Evolutionary conservation across 1,140 invertebrate species (phyloP), one percentile per base, ranked within the genome.

Genomic region (Papilio polytes): DNA sequence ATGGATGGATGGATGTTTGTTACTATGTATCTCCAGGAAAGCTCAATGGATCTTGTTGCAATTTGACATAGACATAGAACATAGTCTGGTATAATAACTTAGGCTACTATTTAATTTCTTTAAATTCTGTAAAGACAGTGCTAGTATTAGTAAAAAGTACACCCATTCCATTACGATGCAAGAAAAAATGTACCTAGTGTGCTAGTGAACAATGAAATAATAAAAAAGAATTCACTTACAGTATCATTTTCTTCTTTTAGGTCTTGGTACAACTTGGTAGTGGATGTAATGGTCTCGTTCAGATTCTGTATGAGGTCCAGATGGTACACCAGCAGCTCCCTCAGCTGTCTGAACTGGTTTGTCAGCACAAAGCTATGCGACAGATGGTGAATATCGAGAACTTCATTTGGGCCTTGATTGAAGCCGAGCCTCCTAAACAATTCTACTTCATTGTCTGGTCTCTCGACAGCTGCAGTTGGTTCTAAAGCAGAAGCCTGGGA

Each of bases 191-290:
- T 13, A 48, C 12, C 56, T 26, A 22, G 20, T 20, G 10, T 26
- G 59, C 22, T 26, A 26, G 3, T 26, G 59, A 15, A 18, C 22
- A 70, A 7, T 15, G 13, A 31, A 48, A 77, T 74, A 81, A 78
- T 76, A 59, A 56, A 78, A 9, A 84, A 53, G n/a, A 70, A 51
- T 83, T 73, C 26, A 66, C 93, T 94, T 87, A 94, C 92, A 82
- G 90, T 86, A 78, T 92, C 91, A 92, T 94, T 94, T 81, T 94
- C 93, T 66, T 90, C 86, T 84, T 89, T 90, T n/a, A 94, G 80
- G 48, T 88, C 84, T 80, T 91, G 88, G 74, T 88, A 90, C 36
- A 88, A 80, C 83, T 93, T 94, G 15, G 93, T 92, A 70, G 86
- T 89, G 77, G 90, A 91, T 3, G 87, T 88, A 3, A 94, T 91